Conservation (phyloP, 1,140 invertebrate genomes). For the Camponotus floridanus region DNA sequence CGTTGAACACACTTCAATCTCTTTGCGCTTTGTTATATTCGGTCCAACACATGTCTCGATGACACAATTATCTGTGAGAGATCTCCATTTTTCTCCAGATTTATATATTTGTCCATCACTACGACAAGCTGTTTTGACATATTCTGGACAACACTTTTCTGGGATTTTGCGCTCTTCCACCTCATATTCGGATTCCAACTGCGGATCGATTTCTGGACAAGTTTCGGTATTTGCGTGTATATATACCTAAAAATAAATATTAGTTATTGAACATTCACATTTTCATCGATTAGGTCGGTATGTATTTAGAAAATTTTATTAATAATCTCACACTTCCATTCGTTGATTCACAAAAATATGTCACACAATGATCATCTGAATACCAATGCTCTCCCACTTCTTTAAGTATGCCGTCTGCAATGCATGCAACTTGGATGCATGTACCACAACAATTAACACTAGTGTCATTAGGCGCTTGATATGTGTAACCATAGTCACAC, state of each 20-base stretch:
- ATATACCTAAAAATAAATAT: constrained; percentile 81
- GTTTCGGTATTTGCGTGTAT: constrained; percentile 82
- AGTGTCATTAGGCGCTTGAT: constrained; percentile 77
- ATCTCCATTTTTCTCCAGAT: constrained; percentile 87
- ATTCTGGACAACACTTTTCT: constrained; percentile 87
- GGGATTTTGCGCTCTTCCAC: constrained; percentile 83
- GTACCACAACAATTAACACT: constrained; percentile 89
- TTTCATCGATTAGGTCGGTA: not conserved
- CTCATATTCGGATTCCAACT: constrained; percentile 84
- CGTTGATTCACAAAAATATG: constrained; percentile 86
- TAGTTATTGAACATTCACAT: not conserved
- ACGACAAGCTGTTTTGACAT: constrained; percentile 87
- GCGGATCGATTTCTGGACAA: constrained; percentile 82
- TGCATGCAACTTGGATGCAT: constrained; percentile 88
- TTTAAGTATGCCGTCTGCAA: constrained; percentile 86
- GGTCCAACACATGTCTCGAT: constrained; percentile 87
- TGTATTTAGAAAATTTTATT: not conserved
- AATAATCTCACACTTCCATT: constrained; percentile 86
- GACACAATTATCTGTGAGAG: constrained; percentile 87
- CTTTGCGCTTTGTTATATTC: constrained; percentile 84
- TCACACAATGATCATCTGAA: constrained; percentile 88
- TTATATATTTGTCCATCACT: constrained; percentile 86
- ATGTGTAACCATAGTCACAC: constrained; percentile 84
- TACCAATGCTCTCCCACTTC: constrained; percentile 87
- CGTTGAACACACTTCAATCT: constrained; percentile 86